A percentile compares a stretch with the other conserved stretches of the same genome.
Conservation (phyloP, 1,140 invertebrate genomes). For the Gyrodactylus salaris region DNA sequence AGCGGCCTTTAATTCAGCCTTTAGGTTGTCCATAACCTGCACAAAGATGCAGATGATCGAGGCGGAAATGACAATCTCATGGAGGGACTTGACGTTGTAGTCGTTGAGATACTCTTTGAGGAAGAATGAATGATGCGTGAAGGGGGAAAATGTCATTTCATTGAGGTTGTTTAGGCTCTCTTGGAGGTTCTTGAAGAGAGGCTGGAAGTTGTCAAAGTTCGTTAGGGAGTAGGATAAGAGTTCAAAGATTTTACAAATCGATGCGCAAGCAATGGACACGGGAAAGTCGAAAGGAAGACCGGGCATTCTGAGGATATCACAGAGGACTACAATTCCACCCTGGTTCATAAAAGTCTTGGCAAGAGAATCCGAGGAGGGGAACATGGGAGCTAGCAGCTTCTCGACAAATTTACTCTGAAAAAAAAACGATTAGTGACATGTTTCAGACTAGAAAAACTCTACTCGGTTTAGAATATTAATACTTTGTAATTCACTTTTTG, state of each 20-base stretch:
- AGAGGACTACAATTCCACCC: not conserved
- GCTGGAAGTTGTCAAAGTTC: not conserved
- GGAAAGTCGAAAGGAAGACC: conserved; percentile 3
- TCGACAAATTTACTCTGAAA: not conserved
- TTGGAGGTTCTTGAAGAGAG: not conserved
- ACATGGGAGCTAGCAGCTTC: not conserved
- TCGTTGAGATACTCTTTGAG: not conserved
- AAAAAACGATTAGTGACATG: too few relatives aligned
- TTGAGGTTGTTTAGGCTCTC: not conserved
- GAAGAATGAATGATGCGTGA: not conserved
- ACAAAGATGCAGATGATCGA: not conserved
- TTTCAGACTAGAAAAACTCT: too few relatives aligned
- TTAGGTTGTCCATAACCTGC: not conserved
- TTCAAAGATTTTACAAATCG: conserved; percentile 4
- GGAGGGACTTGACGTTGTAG: not conserved
- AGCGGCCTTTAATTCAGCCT: not conserved
- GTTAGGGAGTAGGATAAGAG: not conserved
- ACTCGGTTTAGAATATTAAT: too few relatives aligned
- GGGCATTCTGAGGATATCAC: not conserved
- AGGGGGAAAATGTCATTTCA: not conserved
- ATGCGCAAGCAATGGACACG: not conserved
- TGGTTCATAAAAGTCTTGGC: not conserved
- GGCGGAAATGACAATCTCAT: not conserved
- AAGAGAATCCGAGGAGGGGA: not conserved
- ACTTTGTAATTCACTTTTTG: too few relatives aligned